A percentile compares a stretch with the other conserved stretches of the same genome.
phyloP scores from a whole-genome alignment of 2,888 invertebrate genomes.

The Pterostichus madidus region DNA sequence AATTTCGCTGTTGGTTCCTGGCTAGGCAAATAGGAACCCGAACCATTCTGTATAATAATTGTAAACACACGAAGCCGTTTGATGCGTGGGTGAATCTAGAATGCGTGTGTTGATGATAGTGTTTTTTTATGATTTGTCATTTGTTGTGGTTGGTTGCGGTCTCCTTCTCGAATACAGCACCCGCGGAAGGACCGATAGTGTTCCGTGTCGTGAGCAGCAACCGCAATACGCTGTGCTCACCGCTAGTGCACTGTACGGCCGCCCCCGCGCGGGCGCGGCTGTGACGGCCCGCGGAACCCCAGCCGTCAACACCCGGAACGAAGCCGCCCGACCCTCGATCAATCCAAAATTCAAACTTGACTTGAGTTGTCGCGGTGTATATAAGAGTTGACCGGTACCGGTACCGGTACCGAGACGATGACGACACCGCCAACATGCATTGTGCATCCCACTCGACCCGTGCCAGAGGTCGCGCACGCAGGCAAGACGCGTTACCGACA shows the following conservation, averaged over 20 bases:
- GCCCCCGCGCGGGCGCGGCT: slow-evolving; percentile 78
- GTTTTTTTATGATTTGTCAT: slow-evolving; percentile 70
- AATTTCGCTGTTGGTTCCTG: too few species aligned
- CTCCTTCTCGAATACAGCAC: slow-evolving; percentile 92
- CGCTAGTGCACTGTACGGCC: slow-evolving; percentile 78
- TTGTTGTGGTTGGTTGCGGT: slow-evolving; percentile 80
- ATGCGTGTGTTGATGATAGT: slow-evolving; percentile 61
- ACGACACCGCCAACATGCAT: slow-evolving; percentile 63
- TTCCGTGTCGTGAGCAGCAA: slow-evolving; percentile 76
- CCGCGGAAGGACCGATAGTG: slow-evolving; percentile 86
- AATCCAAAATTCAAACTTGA: slow-evolving; percentile 16
- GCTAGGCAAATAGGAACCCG: too few species aligned
- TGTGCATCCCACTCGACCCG: slow-evolving; percentile 66
- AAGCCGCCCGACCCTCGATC: slow-evolving; percentile 32
- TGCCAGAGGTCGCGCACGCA: slow-evolving; percentile 63
- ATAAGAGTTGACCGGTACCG: slow-evolving; percentile 11
- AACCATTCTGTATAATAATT: background rate
- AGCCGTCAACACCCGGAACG: slow-evolving; percentile 66
- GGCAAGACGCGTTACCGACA: slow-evolving; percentile 57
- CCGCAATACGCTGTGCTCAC: slow-evolving; percentile 80
- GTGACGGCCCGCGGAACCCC: slow-evolving; percentile 75
- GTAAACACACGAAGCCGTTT: slow-evolving; percentile 29
- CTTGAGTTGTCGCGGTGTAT: slow-evolving; percentile 40
- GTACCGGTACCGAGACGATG: slow-evolving; percentile 27
- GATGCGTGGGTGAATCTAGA: background rate